Evolutionary conservation across 2,888 invertebrate genomes (phyloP).

Genomic region (Seira ritae): DNA sequence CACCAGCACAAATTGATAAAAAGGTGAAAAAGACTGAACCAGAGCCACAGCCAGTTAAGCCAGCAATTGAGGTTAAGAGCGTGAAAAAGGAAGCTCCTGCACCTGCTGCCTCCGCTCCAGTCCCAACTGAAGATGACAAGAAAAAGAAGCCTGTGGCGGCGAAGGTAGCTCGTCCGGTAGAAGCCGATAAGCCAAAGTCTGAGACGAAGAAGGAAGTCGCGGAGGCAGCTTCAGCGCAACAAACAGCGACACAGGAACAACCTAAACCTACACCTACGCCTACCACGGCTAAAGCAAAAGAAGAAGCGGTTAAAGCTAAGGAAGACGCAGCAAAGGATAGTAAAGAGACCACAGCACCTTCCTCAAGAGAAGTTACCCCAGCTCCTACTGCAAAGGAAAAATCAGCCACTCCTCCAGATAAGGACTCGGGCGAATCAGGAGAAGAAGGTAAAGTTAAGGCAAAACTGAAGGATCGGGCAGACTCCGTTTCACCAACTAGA

Average conservation of each 20-base stretch:
- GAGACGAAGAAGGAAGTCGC: too few relatives aligned
- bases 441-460: conserved; percentile 19
- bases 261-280: too few relatives aligned
- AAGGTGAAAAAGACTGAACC: conserved; percentile 31
- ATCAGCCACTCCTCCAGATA: conserved; percentile 41
- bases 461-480: conserved; percentile 51
- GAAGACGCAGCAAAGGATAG: conserved; percentile 23
- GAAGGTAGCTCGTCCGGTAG: conserved; percentile 74
- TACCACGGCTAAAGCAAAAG: too few relatives aligned
- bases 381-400: conserved; percentile 36
- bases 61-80: conserved; percentile 1
- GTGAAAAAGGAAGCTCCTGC: conserved; percentile 12
- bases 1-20: neutral
- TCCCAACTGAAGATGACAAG: conserved; percentile 39
- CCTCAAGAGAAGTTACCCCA: too few relatives aligned
- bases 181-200: conserved; percentile 32
- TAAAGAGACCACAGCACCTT: too few relatives aligned
- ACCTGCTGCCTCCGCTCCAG: conserved; percentile 15
- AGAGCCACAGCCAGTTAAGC: neutral
- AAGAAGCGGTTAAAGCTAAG: conserved; percentile 19
- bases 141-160: conserved; percentile 78
- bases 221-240: conserved; percentile 8
- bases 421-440: conserved; percentile 47
- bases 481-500: conserved; percentile 70
- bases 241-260: neutral